These are phyloP conservation scores for Drosophila nasuta DNA, from an alignment of 1,140 invertebrate genomes.

Conservation along the genomic window DNA sequence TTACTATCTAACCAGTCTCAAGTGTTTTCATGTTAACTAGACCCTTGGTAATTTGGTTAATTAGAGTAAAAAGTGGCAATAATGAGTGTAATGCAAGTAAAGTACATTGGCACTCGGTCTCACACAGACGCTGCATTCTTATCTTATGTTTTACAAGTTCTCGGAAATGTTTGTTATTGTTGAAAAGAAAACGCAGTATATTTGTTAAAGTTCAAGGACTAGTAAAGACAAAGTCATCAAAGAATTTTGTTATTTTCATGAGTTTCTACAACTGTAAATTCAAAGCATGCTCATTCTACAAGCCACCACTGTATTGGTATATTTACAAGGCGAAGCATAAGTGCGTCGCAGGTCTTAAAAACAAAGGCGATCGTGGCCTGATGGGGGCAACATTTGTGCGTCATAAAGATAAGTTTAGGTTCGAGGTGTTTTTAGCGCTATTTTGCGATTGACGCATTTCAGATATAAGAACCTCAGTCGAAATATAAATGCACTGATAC, in stretches of 20 bases:
- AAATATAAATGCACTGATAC: not conserved
- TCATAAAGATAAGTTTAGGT: constrained; percentile 45
- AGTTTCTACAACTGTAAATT: not conserved
- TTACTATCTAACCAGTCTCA: not conserved
- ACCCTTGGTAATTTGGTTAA: constrained; percentile 27
- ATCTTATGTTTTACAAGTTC: constrained; percentile 5
- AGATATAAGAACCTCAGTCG: constrained; percentile 2
- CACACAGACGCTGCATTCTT: not conserved
- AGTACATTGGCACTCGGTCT: not conserved
- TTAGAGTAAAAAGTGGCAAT: not conserved
- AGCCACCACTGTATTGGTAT: not conserved
- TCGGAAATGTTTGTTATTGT: not conserved
- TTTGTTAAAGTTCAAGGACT: too few species aligned
- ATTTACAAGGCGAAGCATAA: not conserved
- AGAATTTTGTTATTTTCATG: not conserved
- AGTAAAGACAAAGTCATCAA: too few species aligned
- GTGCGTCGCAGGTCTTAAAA: constrained; percentile 46
- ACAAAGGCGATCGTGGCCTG: constrained; percentile 50
- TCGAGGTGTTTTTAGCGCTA: not conserved
- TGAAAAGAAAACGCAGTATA: too few species aligned
- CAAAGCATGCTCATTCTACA: too few species aligned
- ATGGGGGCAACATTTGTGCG: constrained; percentile 17
- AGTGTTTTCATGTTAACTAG: constrained; percentile 12
- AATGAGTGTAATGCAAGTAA: constrained; percentile 4
- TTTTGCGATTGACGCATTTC: constrained; percentile 13